These are phyloP conservation scores for Gnatocerus cornutus DNA, from an alignment of 2,888 invertebrate species.

Conservation along the genomic window DNA sequence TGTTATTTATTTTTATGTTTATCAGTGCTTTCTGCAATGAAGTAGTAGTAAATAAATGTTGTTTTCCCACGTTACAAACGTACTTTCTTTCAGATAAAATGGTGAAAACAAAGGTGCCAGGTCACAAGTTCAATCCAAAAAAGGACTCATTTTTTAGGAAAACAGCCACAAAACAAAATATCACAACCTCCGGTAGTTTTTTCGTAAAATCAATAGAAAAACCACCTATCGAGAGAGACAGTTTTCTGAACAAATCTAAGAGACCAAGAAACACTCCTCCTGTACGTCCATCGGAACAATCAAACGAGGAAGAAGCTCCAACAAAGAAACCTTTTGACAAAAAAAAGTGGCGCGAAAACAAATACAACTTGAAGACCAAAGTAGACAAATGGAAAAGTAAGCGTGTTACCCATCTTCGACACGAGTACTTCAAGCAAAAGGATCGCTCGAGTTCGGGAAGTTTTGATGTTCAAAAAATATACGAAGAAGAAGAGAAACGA, in stretches of 20 bases:
- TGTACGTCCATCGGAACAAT: too few species aligned
- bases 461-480: constrained; percentile 73
- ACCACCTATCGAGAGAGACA: constrained; percentile 16
- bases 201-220: constrained; percentile 3
- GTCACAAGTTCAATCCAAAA: background rate
- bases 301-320: too few species aligned
- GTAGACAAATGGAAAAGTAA: constrained; percentile 80
- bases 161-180: background rate
- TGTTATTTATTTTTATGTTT: too few species aligned
- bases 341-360: constrained; percentile 78
- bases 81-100: constrained; percentile 19
- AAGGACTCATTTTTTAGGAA: constrained; percentile 10
- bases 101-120: constrained; percentile 13
- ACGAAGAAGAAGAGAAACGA: constrained; percentile 62
- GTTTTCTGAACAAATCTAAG: too few species aligned
- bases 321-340: constrained; percentile 77
- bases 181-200: background rate
- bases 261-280: too few species aligned
- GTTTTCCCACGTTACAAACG: background rate
- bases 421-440: constrained; percentile 75
- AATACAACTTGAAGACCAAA: constrained; percentile 82
- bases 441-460: constrained; percentile 54
- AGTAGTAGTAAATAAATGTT: background rate
- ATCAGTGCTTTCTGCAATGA: too few species aligned
- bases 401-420: constrained; percentile 75